A percentile compares a stretch with the other conserved stretches of the same genome.
Conservation (phyloP, 1,140 invertebrate genomes). For the Drosophila burlai region DNA sequence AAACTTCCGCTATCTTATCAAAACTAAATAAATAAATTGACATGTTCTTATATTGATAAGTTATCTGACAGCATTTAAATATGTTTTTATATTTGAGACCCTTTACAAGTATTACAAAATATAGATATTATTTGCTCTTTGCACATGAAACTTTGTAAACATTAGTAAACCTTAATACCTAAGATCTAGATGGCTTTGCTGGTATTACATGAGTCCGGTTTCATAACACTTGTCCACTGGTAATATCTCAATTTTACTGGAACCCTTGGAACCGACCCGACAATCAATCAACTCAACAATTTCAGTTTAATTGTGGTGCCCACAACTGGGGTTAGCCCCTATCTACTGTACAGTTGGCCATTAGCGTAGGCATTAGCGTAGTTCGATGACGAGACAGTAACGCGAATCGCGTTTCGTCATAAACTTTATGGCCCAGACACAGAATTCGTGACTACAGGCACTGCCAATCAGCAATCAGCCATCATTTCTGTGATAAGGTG, state of each 20-base stretch:
- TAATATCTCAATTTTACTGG: conserved; percentile 27
- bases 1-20: conserved; percentile 9
- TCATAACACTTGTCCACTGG: conserved; percentile 11
- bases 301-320: conserved; percentile 33
- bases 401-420: conserved; percentile 49
- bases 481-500: conserved; percentile 8
- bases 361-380: conserved; percentile 52
- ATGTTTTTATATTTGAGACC: neutral
- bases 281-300: conserved; percentile 21
- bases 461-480: conserved; percentile 3
- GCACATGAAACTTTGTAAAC: neutral
- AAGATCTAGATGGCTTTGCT: neutral
- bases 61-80: neutral
- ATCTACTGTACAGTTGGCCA: conserved; percentile 33
- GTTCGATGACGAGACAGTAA: conserved; percentile 49
- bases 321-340: conserved; percentile 33
- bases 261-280: conserved; percentile 14
- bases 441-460: conserved; percentile 35
- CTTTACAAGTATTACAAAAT: neutral
- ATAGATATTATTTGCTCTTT: neutral
- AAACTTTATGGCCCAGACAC: conserved; percentile 33
- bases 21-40: conserved; percentile 10
- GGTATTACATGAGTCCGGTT: neutral
- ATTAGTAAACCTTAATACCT: neutral
- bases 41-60: conserved; percentile 11